A percentile compares a stretch with the other conserved stretches of the same genome.
These are phyloP conservation scores for Craterocephalus amniculus DNA, from an alignment of 2,797 vertebrate species.

Conservation along the genomic window DNA sequence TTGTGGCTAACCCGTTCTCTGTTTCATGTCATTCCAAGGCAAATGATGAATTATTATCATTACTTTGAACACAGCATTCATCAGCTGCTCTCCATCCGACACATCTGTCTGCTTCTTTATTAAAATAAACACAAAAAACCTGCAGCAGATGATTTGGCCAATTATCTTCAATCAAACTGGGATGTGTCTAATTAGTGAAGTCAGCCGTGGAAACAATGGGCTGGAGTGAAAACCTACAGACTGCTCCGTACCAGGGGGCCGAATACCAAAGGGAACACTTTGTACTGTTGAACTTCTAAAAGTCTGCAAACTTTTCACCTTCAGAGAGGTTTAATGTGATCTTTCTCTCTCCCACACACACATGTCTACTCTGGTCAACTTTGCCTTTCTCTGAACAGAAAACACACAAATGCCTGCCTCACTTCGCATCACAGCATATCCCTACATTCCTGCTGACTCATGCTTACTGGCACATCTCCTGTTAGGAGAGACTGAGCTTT, in stretches of 20 bases:
- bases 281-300: background rate
- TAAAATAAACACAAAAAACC: slow-evolving; percentile 8
- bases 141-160: slow-evolving; percentile 6
- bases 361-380: background rate
- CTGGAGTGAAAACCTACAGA: slow-evolving; percentile 1
- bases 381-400: too few relatives aligned
- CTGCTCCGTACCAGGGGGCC: too few relatives aligned
- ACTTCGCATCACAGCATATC: background rate
- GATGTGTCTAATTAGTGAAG: slow-evolving; percentile 26
- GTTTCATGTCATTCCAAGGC: background rate
- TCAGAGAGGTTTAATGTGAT: too few relatives aligned
- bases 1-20: background rate
- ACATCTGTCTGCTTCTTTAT: background rate
- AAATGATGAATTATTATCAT: background rate
- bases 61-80: background rate
- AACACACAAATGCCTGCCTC: background rate
- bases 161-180: slow-evolving; percentile 13
- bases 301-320: too few relatives aligned
- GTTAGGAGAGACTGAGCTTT: background rate
- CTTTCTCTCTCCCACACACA: too few relatives aligned
- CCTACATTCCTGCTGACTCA: background rate
- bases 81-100: background rate
- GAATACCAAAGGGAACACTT: background rate
- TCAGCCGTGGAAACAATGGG: slow-evolving; percentile 5
- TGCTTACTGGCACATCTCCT: background rate